A percentile compares a stretch with the other conserved stretches of the same genome.
phyloP scores from a whole-genome alignment of 2,113 vertebrate genomes.

The Hylia prasina region DNA sequence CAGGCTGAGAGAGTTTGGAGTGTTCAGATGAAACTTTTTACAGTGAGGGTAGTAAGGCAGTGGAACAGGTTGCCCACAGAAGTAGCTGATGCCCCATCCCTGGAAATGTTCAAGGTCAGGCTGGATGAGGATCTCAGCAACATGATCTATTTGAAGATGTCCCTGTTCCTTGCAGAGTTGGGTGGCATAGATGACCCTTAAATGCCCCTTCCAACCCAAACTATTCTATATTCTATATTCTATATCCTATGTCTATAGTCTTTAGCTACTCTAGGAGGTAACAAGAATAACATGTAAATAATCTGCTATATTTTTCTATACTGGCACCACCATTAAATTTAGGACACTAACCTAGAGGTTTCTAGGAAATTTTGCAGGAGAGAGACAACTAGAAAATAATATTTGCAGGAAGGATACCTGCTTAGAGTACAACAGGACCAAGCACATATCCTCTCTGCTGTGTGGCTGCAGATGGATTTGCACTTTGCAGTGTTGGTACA shows the following conservation, averaged over 20 bases:
- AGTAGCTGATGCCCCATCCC: neutral
- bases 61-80: neutral
- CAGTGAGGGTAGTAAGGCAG: neutral
- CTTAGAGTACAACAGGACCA: neutral
- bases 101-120: neutral
- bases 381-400: neutral
- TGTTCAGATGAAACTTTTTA: neutral
- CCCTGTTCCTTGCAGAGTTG: neutral
- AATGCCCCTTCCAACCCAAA: neutral
- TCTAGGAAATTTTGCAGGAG: neutral
- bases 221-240: neutral
- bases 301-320: neutral
- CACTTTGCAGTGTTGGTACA: neutral
- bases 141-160: neutral
- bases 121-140: neutral
- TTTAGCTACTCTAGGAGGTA: neutral
- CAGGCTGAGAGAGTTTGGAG: neutral
- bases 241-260: neutral
- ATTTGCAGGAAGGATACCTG: neutral
- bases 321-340: neutral
- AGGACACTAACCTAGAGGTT: neutral
- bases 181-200: neutral
- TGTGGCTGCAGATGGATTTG: neutral
- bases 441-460: neutral
- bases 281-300: neutral